Percentiles rank a stretch among this genome's conserved stretches.
Conservation (phyloP, 1,140 invertebrate species). For the Homarus americanus region DNA sequence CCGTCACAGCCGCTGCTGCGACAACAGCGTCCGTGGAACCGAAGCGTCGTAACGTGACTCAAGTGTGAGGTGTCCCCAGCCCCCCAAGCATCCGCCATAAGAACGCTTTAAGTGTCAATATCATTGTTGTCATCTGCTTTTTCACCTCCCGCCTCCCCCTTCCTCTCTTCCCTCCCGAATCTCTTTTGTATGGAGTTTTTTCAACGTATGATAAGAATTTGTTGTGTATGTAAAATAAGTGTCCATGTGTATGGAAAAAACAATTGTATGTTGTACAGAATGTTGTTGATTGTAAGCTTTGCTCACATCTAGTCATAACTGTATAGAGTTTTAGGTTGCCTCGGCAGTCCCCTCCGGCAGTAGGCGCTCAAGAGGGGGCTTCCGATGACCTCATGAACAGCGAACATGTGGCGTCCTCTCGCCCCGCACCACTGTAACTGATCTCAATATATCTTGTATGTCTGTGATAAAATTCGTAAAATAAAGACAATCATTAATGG, state of each 20-base stretch:
- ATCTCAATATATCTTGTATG: conserved; percentile 70
- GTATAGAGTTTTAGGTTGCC: conserved; percentile 46
- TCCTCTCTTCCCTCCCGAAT: conserved; percentile 22
- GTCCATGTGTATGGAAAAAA: conserved; percentile 65
- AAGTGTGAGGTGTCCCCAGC: conserved; percentile 63
- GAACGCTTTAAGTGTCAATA: conserved; percentile 62
- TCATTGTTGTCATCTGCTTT: conserved; percentile 68
- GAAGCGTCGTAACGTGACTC: conserved; percentile 73
- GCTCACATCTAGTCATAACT: conserved; percentile 71
- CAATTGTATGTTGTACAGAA: conserved; percentile 67
- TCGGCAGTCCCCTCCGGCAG: conserved; percentile 15
- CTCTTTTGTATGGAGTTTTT: conserved; percentile 72
- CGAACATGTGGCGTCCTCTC: conserved; percentile 39
- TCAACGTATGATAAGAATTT: conserved; percentile 54
- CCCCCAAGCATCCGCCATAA: neutral
- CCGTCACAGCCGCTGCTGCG: conserved; percentile 28
- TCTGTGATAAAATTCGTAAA: conserved; percentile 71
- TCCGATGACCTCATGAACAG: conserved; percentile 14
- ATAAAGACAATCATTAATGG: conserved; percentile 70
- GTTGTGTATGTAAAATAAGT: conserved; percentile 62
- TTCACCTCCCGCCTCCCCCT: conserved; percentile 18
- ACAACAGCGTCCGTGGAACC: conserved; percentile 66
- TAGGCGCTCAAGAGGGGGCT: conserved; percentile 4
- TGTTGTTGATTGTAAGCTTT: conserved; percentile 71
- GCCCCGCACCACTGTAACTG: conserved; percentile 45